phyloP scores from a whole-genome alignment of 2,797 vertebrate genomes.

The Eulemur rubriventer region DNA sequence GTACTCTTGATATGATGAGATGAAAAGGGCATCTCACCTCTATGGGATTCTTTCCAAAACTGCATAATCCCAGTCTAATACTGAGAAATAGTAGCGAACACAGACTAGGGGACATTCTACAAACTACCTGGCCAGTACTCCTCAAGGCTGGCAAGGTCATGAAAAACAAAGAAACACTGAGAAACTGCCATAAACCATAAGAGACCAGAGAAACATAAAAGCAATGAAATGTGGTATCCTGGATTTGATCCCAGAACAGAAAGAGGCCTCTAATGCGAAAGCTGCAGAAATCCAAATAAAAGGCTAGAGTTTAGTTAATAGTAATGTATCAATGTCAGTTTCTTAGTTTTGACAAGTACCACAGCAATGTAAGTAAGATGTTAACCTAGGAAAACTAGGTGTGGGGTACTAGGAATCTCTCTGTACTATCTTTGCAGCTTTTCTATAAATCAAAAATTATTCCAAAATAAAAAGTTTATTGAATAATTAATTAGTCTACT shows the following conservation, averaged over 20 bases:
- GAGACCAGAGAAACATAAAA: background rate
- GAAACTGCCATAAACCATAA: conserved; percentile 10
- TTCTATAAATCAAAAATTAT: background rate
- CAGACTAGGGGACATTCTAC: background rate
- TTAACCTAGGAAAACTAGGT: conserved; percentile 1
- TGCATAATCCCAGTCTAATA: background rate
- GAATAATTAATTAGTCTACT: background rate
- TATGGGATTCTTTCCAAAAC: background rate
- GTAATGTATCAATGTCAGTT: background rate
- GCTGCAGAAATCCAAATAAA: background rate
- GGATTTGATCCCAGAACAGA: background rate
- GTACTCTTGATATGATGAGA: background rate
- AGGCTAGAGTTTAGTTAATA: background rate
- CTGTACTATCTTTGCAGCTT: background rate
- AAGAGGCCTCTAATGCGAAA: conserved; percentile 16
- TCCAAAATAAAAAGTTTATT: background rate
- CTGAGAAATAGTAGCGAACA: background rate
- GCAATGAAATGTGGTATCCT: background rate
- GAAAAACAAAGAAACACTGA: background rate
- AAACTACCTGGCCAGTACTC: background rate
- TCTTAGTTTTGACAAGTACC: background rate
- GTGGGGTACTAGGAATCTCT: background rate
- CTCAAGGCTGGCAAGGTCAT: background rate
- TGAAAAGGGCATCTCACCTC: background rate
- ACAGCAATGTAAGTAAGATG: background rate